Conservation (phyloP, 1,140 invertebrate genomes). For the Eriosoma lanigerum region DNA sequence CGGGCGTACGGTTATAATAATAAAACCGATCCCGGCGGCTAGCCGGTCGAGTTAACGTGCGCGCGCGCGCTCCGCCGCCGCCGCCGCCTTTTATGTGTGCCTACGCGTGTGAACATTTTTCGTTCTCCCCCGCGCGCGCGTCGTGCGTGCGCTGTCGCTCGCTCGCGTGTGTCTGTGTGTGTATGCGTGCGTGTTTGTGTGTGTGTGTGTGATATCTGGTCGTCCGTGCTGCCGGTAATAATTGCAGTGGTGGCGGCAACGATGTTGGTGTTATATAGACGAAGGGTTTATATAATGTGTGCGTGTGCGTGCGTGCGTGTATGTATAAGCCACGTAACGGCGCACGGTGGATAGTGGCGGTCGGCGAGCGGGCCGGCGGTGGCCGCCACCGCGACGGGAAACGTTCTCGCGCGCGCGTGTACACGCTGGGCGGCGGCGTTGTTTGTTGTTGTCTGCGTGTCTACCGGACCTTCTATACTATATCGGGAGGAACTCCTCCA, state of each 20-base stretch:
- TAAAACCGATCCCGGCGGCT: constrained; percentile 44
- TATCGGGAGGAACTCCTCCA: background rate
- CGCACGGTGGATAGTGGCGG: background rate
- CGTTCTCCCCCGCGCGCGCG: background rate
- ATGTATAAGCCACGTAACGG: background rate
- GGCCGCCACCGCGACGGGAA: background rate
- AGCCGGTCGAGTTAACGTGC: constrained; percentile 40
- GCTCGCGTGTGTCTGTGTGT: background rate
- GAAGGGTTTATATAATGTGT: constrained; percentile 30
- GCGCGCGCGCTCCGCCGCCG: constrained; percentile 31
- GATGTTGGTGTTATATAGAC: background rate
- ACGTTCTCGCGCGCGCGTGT: background rate
- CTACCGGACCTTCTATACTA: constrained; percentile 44
- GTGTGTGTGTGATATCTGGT: constrained; percentile 37
- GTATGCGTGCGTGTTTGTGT: background rate
- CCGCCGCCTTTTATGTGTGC: constrained; percentile 21
- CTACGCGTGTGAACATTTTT: constrained; percentile 51
- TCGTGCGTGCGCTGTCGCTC: background rate
- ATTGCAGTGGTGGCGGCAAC: background rate
- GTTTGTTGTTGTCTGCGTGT: constrained; percentile 51
- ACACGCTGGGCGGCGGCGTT: constrained; percentile 28
- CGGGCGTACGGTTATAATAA: constrained; percentile 14
- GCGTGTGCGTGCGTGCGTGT: background rate
- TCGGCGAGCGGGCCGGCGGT: background rate
- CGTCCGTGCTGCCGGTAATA: constrained; percentile 46